Percentiles rank a stretch among this genome's conserved stretches.
Evolutionary conservation across 2,888 invertebrate species (phyloP).

Genomic region (Orchestes rusci): DNA sequence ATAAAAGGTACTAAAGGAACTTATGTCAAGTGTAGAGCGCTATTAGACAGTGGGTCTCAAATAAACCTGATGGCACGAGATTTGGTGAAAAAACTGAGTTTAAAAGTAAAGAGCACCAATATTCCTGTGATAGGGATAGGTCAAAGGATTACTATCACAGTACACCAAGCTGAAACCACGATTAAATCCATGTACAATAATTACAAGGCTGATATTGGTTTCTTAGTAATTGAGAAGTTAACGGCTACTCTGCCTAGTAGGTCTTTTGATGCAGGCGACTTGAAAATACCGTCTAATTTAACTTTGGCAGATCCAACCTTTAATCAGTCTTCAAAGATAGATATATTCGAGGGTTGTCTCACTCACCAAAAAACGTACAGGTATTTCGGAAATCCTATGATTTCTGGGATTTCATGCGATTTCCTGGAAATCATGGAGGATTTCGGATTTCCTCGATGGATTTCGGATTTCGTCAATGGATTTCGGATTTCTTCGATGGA

Average conservation of each 20-base stretch:
- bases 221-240: background rate
- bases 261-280: background rate
- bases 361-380: slow-evolving; percentile 9
- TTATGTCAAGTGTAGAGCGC: no score
- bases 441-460: no score
- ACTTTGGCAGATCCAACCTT: background rate
- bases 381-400: no score
- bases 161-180: background rate
- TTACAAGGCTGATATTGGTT: background rate
- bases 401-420: no score
- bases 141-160: background rate
- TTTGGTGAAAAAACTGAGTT: no score
- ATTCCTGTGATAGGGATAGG: no score
- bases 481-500: no score
- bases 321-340: background rate
- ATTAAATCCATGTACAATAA: background rate
- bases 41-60: background rate
- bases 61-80: no score
- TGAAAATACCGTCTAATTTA: background rate
- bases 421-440: no score
- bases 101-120: no score
- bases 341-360: slow-evolving; percentile 2
- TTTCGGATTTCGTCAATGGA: no score
- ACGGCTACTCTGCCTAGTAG: background rate
- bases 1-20: no score